Evolutionary conservation across 2,797 vertebrate species (phyloP).

Genomic region (Gymnodraco acuticeps): DNA sequence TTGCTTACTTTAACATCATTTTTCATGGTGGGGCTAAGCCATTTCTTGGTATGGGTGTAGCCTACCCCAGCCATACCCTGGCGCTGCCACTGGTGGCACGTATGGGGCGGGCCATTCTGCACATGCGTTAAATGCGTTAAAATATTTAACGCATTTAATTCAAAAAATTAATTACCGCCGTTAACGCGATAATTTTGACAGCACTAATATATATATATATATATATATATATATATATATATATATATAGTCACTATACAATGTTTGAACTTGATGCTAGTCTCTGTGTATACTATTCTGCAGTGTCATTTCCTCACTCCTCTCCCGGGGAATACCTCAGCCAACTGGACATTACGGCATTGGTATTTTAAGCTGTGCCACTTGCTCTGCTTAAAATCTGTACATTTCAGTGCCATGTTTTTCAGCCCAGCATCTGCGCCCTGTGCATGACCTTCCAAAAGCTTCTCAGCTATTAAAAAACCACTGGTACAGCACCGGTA

Average conservation of each 20-base stretch:
- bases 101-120: too few relatives aligned
- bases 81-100: too few relatives aligned
- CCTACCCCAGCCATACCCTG: too few relatives aligned
- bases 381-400: slow-evolving; percentile 35
- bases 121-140: too few relatives aligned
- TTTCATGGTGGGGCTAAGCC: too few relatives aligned
- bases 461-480: slow-evolving; percentile 13
- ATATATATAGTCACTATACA: background rate
- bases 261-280: background rate
- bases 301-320: background rate
- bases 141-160: too few relatives aligned
- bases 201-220: too few relatives aligned
- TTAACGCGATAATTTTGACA: too few relatives aligned
- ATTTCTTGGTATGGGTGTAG: too few relatives aligned
- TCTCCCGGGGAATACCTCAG: slow-evolving; percentile 30
- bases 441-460: slow-evolving; percentile 22
- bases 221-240: too few relatives aligned
- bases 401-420: slow-evolving; percentile 10
- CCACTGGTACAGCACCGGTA: background rate
- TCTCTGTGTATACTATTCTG: slow-evolving; percentile 5
- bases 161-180: too few relatives aligned
- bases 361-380: slow-evolving; percentile 30
- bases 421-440: slow-evolving; percentile 16
- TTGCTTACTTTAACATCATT: too few relatives aligned
- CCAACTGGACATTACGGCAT: slow-evolving; percentile 20